phyloP scores from a whole-genome alignment of 2,888 invertebrate species.

The Ophion slaviceki region DNA sequence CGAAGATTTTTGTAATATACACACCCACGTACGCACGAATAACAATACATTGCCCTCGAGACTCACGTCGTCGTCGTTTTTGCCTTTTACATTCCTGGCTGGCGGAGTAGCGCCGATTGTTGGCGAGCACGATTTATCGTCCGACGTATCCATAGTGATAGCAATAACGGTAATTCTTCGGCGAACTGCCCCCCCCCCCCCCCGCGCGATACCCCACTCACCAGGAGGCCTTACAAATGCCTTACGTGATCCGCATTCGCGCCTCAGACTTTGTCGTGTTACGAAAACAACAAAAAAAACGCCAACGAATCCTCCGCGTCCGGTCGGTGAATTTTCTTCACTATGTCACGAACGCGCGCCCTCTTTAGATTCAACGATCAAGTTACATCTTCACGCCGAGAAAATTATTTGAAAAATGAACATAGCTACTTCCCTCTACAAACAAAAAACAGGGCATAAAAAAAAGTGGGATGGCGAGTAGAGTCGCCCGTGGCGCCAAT shows the following conservation, averaged over 20 bases:
- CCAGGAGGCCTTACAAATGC: slow-evolving; percentile 77
- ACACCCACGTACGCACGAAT: slow-evolving; percentile 10
- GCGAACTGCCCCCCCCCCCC: slow-evolving; percentile 60
- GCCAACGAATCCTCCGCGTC: no score
- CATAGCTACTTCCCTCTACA: neutral
- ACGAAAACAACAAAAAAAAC: neutral
- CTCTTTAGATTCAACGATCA: no score
- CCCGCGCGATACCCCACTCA: slow-evolving; percentile 61
- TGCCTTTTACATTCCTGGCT: slow-evolving; percentile 60
- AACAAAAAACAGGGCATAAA: neutral
- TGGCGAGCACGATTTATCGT: slow-evolving; percentile 71
- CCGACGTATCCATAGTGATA: slow-evolving; percentile 75
- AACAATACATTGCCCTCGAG: slow-evolving; percentile 20
- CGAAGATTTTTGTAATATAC: slow-evolving; percentile 41
- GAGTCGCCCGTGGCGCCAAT: neutral
- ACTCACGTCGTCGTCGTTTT: slow-evolving; percentile 78
- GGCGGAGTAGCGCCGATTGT: slow-evolving; percentile 61
- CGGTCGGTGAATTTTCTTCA: neutral
- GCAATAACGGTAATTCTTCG: slow-evolving; percentile 14
- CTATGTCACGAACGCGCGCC: neutral
- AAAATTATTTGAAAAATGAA: neutral
- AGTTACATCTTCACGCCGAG: neutral
- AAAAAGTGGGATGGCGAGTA: neutral
- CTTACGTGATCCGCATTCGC: slow-evolving; percentile 76
- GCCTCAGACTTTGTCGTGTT: neutral